Conservation (phyloP, 1,140 invertebrate species). For the Apocrypta bakeri region DNA sequence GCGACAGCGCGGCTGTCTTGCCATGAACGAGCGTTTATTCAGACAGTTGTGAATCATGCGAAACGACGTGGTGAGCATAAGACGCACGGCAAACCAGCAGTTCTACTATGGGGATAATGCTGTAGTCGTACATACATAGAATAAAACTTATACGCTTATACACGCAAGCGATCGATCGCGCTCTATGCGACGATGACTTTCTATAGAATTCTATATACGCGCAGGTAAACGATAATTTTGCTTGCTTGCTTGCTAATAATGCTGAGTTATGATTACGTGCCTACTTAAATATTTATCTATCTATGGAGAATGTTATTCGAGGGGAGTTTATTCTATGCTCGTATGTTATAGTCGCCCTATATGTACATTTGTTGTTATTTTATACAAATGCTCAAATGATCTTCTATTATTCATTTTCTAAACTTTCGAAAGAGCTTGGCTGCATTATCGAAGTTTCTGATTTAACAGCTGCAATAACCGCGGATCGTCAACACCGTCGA, state of each 20-base stretch:
- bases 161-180: not conserved
- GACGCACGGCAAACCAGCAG: not conserved
- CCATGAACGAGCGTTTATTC: slow-evolving; percentile 1
- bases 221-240: not conserved
- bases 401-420: not conserved
- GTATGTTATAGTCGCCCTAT: not conserved
- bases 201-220: not conserved
- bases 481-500: not conserved
- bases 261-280: not conserved
- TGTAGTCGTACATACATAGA: not conserved
- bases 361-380: not conserved
- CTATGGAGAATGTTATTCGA: too few species aligned
- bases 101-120: not conserved
- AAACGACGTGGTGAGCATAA: not conserved
- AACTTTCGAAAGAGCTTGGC: not conserved
- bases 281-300: not conserved
- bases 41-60: not conserved
- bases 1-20: not conserved
- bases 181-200: not conserved
- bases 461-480: not conserved
- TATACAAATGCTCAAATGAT: not conserved
- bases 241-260: not conserved
- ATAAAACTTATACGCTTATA: too few species aligned
- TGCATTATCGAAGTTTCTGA: slow-evolving; percentile 19
- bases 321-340: too few species aligned